Conservation (phyloP, 1,140 invertebrate genomes). For the Bombus difficillimus region DNA sequence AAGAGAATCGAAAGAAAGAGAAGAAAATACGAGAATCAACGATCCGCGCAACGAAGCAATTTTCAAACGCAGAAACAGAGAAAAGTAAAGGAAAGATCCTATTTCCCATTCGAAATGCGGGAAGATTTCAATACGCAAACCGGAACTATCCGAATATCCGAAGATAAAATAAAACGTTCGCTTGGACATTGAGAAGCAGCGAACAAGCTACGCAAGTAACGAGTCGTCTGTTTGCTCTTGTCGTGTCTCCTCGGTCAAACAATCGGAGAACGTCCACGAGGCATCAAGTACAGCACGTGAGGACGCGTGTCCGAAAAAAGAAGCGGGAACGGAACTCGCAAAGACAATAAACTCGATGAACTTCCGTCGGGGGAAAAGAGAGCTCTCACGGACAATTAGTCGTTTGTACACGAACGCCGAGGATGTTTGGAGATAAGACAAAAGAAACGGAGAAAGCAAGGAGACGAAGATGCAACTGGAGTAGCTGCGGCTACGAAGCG, state of each 20-base stretch:
- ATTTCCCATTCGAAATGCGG: too few species aligned
- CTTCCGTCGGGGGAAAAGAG: constrained; percentile 56
- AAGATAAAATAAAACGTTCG: too few species aligned
- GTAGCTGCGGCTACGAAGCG: background rate
- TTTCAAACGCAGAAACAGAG: too few species aligned
- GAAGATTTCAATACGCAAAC: too few species aligned
- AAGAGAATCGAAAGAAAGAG: too few species aligned
- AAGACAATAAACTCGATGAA: constrained; percentile 70
- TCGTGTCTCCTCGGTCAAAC: constrained; percentile 4
- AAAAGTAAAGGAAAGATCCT: too few species aligned
- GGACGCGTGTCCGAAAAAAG: constrained; percentile 62
- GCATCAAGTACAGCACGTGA: constrained; percentile 39
- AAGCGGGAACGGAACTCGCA: constrained; percentile 37
- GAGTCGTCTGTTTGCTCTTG: background rate
- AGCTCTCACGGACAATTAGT: constrained; percentile 54
- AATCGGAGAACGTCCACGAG: background rate
- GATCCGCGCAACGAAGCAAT: too few species aligned
- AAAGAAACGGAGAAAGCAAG: constrained; percentile 53
- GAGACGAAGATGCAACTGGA: constrained; percentile 42
- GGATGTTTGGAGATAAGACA: constrained; percentile 70
- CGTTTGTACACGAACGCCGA: constrained; percentile 47
- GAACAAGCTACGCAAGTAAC: background rate
- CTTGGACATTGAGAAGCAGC: background rate
- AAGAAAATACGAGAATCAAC: too few species aligned
- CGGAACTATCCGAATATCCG: too few species aligned